Conservation (phyloP, 2,113 vertebrate genomes). For the Nannobrachium achirus region DNA sequence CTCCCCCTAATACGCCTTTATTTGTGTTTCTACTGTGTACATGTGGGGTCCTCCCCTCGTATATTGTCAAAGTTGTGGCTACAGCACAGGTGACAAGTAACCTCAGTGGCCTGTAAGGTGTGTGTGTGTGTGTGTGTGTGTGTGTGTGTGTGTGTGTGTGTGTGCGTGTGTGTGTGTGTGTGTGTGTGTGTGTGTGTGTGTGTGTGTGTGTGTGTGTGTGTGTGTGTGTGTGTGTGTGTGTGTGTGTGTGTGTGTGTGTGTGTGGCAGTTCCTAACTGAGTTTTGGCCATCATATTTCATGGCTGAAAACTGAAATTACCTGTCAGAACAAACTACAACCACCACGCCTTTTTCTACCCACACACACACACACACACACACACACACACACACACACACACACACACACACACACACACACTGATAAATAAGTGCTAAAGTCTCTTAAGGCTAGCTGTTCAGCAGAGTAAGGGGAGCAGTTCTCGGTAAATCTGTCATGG, state of each 20-base stretch:
- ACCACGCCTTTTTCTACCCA: conserved; percentile 4
- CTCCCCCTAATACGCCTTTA: too few species aligned
- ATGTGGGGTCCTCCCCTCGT: too few species aligned
- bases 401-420: conserved; percentile 27
- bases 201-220: conserved; percentile 15
- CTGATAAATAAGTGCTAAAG: conserved; percentile 66
- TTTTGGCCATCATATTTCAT: conserved; percentile 57
- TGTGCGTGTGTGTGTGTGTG: conserved; percentile 13
- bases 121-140: conserved; percentile 5
- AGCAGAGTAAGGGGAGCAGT: conserved; percentile 59
- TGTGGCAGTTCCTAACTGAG: conserved; percentile 23
- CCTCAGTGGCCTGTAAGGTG: neutral
- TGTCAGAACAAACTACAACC: conserved; percentile 60
- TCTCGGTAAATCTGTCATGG: conserved; percentile 64
- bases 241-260: too few species aligned
- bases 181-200: conserved; percentile 6
- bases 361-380: conserved; percentile 5
- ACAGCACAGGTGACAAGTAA: too few species aligned
- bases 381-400: conserved; percentile 13
- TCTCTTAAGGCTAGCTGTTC: conserved; percentile 64
- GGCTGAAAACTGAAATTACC: conserved; percentile 60
- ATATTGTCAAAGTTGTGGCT: too few species aligned
- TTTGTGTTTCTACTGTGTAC: too few species aligned
- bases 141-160: conserved; percentile 4
- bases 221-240: conserved; percentile 4